Conservation (phyloP, 2,113 vertebrate species). For the Sciurus niger region DNA sequence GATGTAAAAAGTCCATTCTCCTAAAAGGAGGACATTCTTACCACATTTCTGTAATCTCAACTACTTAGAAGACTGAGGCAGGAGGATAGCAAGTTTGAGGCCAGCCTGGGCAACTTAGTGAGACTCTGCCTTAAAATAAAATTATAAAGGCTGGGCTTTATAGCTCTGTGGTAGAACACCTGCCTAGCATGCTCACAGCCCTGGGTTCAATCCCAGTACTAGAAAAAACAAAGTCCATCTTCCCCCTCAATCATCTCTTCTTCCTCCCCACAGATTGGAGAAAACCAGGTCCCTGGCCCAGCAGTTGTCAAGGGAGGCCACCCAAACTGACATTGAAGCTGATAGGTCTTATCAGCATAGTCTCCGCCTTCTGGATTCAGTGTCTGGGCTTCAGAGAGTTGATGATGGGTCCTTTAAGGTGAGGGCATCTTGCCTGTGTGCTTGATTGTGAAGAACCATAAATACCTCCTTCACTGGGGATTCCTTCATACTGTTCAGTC, state of each 20-base stretch:
- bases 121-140: neutral
- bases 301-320: conserved; percentile 83
- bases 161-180: neutral
- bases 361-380: conserved; percentile 80
- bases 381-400: conserved; percentile 75
- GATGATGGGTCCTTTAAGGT: conserved; percentile 82
- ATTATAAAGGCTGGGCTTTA: neutral
- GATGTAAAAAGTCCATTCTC: too few relatives aligned
- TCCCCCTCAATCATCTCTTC: neutral
- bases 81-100: neutral
- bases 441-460: too few relatives aligned
- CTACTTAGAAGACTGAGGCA: neutral
- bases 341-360: conserved; percentile 85
- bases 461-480: neutral
- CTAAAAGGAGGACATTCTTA: neutral
- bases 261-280: conserved; percentile 77
- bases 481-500: neutral
- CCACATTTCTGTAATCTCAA: neutral
- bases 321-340: conserved; percentile 69
- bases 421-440: conserved; percentile 2
- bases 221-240: neutral
- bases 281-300: conserved; percentile 81
- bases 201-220: neutral
- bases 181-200: neutral
- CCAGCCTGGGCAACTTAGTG: neutral